Conservation (phyloP, 2,113 vertebrate genomes). For the Sinocyclocheilus rhinocerous region DNA sequence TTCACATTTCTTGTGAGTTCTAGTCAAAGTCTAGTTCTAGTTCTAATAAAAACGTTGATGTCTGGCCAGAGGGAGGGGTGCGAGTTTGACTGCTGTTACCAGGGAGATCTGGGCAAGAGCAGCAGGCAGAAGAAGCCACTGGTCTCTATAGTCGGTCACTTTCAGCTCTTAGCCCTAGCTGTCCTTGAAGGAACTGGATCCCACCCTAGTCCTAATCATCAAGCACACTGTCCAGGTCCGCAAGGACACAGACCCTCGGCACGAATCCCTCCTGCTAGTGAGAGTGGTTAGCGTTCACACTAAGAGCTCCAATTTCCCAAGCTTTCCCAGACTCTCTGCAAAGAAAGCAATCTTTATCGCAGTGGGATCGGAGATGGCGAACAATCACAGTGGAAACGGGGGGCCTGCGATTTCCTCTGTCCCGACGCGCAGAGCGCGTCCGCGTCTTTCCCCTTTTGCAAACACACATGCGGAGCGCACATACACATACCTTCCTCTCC, state of each 20-base stretch:
- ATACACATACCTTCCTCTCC: conserved; percentile 70
- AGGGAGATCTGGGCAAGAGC: conserved; percentile 46
- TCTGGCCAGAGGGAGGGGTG: conserved; percentile 27
- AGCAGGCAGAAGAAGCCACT: neutral
- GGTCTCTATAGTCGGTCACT: conserved; percentile 6
- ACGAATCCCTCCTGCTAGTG: conserved; percentile 37
- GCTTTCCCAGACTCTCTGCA: conserved; percentile 48
- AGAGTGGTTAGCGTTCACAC: conserved; percentile 24
- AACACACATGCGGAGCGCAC: conserved; percentile 54
- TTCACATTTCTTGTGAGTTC: neutral
- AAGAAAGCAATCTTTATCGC: conserved; percentile 71
- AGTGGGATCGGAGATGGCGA: conserved; percentile 63
- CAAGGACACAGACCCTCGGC: conserved; percentile 39
- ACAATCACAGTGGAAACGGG: conserved; percentile 71
- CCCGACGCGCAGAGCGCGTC: conserved; percentile 56
- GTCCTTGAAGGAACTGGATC: conserved; percentile 46
- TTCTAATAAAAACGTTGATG: conserved; percentile 6
- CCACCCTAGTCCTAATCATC: conserved; percentile 30
- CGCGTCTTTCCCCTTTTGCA: conserved; percentile 38
- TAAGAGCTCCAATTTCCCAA: conserved; percentile 56
- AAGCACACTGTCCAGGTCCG: conserved; percentile 22
- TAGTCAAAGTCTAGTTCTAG: neutral
- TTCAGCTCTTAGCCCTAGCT: conserved; percentile 2
- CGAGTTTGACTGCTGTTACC: conserved; percentile 49
- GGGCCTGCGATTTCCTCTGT: conserved; percentile 69